A percentile compares a stretch with the other conserved stretches of the same genome.
These are phyloP conservation scores for Pleuronectes platessa DNA, from an alignment of 2,113 vertebrate genomes.

Conservation along the genomic window DNA sequence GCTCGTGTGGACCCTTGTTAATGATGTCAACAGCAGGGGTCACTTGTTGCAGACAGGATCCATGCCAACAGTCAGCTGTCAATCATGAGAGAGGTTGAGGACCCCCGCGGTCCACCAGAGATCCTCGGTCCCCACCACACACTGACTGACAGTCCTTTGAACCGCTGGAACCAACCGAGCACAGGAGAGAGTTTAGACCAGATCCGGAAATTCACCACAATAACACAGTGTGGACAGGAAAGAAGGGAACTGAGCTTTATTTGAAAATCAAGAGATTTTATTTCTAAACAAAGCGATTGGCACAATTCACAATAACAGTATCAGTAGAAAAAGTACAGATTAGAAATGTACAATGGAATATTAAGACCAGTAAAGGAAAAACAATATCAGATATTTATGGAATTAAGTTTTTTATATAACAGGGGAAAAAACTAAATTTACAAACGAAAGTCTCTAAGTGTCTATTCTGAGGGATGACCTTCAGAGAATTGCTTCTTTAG, in stretches of 20 bases:
- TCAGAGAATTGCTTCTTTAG: too few relatives aligned
- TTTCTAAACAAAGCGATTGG: not conserved
- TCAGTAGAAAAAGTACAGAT: not conserved
- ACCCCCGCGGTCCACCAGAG: slow-evolving; percentile 51
- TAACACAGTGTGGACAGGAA: not conserved
- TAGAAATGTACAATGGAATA: not conserved
- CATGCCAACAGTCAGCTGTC: slow-evolving; percentile 71
- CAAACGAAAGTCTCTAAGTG: too few relatives aligned
- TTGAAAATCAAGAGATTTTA: slow-evolving; percentile 13
- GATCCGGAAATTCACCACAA: not conserved
- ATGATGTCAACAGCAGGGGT: slow-evolving; percentile 74
- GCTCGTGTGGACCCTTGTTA: slow-evolving; percentile 57
- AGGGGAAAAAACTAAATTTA: too few relatives aligned
- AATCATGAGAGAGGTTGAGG: slow-evolving; percentile 62
- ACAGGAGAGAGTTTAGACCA: not conserved
- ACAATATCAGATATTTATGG: too few relatives aligned
- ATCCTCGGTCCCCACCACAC: slow-evolving; percentile 46
- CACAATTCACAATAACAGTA: slow-evolving; percentile 4
- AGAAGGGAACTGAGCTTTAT: slow-evolving; percentile 14
- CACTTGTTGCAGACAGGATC: slow-evolving; percentile 68
- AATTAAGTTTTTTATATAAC: too few relatives aligned
- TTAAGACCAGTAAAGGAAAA: too few relatives aligned
- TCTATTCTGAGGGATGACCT: too few relatives aligned
- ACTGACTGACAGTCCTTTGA: slow-evolving; percentile 56
- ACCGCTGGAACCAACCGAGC: slow-evolving; percentile 14